Evolutionary conservation across 1,140 invertebrate species (phyloP), one percentile per base, ranked within the genome.

Genomic region (Cydia fagiglandana): DNA sequence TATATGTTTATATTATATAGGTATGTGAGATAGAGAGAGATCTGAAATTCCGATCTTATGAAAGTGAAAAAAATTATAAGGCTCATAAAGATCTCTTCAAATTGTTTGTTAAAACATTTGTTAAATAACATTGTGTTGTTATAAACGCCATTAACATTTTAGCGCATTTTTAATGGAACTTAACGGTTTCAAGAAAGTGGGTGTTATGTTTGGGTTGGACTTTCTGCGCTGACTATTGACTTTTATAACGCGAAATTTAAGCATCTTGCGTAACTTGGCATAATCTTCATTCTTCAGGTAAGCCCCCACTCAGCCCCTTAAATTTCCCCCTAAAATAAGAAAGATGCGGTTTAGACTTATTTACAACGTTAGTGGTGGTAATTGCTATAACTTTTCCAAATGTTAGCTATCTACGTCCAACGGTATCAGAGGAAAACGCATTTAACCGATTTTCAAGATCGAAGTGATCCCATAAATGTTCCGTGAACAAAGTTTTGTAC

Each of bases 131-230:
- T 24, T 24, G 56, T 61, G 56, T 17, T 61, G 56, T 24, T 61
- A 61, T 61, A 61, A 61, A 61, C 56, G 56, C 20, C 20, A 61
- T 61, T 61, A 61, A 61, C 56, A 61, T 17, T 61, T 56, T 61
- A 61, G 10, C 20, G 56, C 20, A 24, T 61, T 61, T 45, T 61
- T 61, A 56, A 56, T 56, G 53, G 53, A 56, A 4, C 53, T 56
- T 17, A 17, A 56, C 53, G 6, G 53, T 56, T 56, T 56, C n/a
- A 61, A 24, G 56, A 61, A 61, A 61, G 56, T n/a, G 56, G 56
- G 20, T 61, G 56, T 61, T 24, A 61, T 61, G 20, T 24, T 61
- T 24, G 15, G 1, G 20, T 61, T 61, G 7, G 56, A 61, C 56
- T 61, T 53, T 61, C 17, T 61, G 56, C 20, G 4, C 56, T 12